phyloP scores from a whole-genome alignment of 2,888 invertebrate species.

The Ferdinandea cuprea region DNA sequence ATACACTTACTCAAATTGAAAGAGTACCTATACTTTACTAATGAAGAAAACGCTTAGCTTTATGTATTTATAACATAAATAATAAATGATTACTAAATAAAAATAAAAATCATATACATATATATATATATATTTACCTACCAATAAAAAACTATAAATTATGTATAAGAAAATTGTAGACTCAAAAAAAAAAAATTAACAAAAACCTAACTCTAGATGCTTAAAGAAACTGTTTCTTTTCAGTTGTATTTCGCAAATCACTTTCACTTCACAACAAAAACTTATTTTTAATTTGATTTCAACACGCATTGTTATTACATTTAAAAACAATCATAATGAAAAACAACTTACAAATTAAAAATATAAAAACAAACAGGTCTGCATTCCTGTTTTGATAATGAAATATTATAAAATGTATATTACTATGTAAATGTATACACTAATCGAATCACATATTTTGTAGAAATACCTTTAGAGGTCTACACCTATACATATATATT shows the following conservation, averaged over 20 bases:
- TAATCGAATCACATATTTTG: constrained; percentile 55
- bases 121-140: constrained; percentile 21
- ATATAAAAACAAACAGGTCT: constrained; percentile 7
- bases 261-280: background rate
- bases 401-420: constrained; percentile 33
- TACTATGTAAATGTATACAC: constrained; percentile 43
- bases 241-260: constrained; percentile 1
- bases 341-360: too few relatives aligned
- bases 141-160: background rate
- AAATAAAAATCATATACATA: background rate
- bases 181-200: background rate
- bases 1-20: constrained; percentile 39
- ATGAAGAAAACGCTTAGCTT: constrained; percentile 65
- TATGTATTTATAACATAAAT: constrained; percentile 54
- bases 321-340: background rate
- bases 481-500: constrained; percentile 31
- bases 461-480: constrained; percentile 53
- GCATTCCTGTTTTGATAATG: constrained; percentile 27
- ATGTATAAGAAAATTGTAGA: constrained; percentile 19
- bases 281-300: background rate
- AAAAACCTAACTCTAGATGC: constrained; percentile 10
- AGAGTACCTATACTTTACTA: constrained; percentile 50
- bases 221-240: background rate
- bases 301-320: background rate
- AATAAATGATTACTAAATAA: constrained; percentile 17